Conservation (phyloP, 1,140 invertebrate species). For the Whitmania pigra region DNA sequence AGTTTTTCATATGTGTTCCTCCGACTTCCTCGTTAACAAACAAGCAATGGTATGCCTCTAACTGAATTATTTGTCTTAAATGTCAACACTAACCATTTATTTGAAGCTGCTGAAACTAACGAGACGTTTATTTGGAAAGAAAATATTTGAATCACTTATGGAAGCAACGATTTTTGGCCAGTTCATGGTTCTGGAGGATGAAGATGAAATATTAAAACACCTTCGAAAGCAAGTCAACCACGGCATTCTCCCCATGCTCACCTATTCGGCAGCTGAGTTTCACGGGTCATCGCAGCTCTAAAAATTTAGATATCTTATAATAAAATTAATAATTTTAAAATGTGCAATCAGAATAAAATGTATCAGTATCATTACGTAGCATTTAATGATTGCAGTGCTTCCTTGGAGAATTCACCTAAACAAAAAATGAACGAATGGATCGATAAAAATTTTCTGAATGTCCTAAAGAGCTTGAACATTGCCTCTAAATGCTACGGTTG, state of each 20-base stretch:
- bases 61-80: constrained; percentile 15
- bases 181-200: constrained; percentile 38
- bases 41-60: constrained; percentile 28
- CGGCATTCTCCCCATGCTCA: constrained; percentile 37
- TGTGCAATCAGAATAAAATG: too few species aligned
- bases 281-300: constrained; percentile 29
- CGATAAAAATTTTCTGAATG: too few species aligned
- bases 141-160: constrained; percentile 27
- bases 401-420: too few species aligned
- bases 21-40: constrained; percentile 32
- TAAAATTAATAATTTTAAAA: too few species aligned
- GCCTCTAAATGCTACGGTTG: too few species aligned
- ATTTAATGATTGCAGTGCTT: too few species aligned
- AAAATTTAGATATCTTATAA: too few species aligned
- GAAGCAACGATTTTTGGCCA: constrained; percentile 33
- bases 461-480: too few species aligned
- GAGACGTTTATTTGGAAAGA: constrained; percentile 28
- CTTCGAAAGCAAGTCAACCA: constrained; percentile 28
- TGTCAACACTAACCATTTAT: neutral
- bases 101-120: constrained; percentile 30
- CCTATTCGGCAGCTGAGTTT: constrained; percentile 40
- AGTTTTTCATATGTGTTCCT: constrained; percentile 28
- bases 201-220: constrained; percentile 27
- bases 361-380: too few species aligned
- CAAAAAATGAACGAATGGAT: too few species aligned